phyloP scores from a whole-genome alignment of 2,888 invertebrate species.

The Oxytorus armatus region DNA sequence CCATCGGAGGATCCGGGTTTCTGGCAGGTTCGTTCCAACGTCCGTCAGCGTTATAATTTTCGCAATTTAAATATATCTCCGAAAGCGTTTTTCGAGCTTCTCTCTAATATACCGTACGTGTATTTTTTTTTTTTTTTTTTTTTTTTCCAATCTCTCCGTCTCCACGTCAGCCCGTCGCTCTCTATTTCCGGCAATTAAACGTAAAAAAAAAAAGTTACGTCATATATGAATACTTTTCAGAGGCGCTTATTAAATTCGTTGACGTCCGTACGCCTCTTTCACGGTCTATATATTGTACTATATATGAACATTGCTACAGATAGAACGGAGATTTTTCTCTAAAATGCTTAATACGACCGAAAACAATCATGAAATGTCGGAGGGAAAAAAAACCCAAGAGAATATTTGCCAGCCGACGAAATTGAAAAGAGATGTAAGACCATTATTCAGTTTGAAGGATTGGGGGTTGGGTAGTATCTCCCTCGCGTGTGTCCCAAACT shows the following conservation, averaged over 20 bases:
- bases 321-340: neutral
- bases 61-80: constrained; percentile 47
- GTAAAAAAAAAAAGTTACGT: constrained; percentile 8
- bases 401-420: neutral
- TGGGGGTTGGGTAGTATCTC: no score
- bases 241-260: constrained; percentile 22
- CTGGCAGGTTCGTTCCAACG: constrained; percentile 6
- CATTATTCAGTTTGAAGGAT: no score
- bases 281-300: no score
- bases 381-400: constrained; percentile 66
- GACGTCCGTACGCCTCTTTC: no score
- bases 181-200: constrained; percentile 36
- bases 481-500: constrained; percentile 8
- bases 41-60: constrained; percentile 28
- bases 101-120: neutral
- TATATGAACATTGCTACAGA: no score
- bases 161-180: constrained; percentile 27
- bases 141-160: neutral
- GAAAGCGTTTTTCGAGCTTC: constrained; percentile 14
- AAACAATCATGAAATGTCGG: constrained; percentile 12
- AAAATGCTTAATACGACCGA: neutral
- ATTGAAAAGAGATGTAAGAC: no score
- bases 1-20: neutral
- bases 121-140: constrained; percentile 14
- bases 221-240: constrained; percentile 19